Conservation (phyloP, 1,140 invertebrate species). For the Matsumurasca onukii region DNA sequence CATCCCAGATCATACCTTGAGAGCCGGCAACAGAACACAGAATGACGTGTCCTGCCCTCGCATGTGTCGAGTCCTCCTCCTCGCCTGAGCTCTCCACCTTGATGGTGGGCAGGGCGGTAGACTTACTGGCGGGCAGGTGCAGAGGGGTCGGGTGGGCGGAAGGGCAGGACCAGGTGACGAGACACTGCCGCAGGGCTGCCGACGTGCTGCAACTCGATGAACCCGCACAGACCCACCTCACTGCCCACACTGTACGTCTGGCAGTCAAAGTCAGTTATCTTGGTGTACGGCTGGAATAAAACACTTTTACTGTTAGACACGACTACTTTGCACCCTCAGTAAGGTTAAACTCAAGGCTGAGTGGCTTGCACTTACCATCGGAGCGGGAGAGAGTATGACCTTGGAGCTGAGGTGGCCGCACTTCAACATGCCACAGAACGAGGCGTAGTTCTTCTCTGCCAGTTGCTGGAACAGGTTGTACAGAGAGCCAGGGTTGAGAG, state of each 20-base stretch:
- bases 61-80: conserved; percentile 59
- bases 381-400: conserved; percentile 71
- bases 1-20: conserved; percentile 64
- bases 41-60: conserved; percentile 83
- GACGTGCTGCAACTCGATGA: conserved; percentile 77
- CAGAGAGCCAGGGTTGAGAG: conserved; percentile 58
- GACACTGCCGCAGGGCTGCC: conserved; percentile 94
- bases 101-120: conserved; percentile 17
- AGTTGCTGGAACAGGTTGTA: conserved; percentile 69
- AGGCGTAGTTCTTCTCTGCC: conserved; percentile 72
- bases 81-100: conserved; percentile 48
- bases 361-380: conserved; percentile 63
- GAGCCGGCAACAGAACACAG: conserved; percentile 89
- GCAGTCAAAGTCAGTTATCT: conserved; percentile 65
- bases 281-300: conserved; percentile 56
- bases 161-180: conserved; percentile 84
- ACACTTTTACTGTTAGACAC: no score
- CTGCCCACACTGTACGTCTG: conserved; percentile 61
- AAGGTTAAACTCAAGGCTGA: no score
- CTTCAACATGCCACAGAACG: conserved; percentile 65
- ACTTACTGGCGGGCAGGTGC: conserved; percentile 37
- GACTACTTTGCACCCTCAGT: no score
- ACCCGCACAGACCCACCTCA: conserved; percentile 76
- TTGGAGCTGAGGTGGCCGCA: conserved; percentile 76
- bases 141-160: conserved; percentile 13